These are phyloP conservation scores for Tragelaphus scriptus DNA, from an alignment of 2,113 vertebrate genomes.

Conservation along the genomic window DNA sequence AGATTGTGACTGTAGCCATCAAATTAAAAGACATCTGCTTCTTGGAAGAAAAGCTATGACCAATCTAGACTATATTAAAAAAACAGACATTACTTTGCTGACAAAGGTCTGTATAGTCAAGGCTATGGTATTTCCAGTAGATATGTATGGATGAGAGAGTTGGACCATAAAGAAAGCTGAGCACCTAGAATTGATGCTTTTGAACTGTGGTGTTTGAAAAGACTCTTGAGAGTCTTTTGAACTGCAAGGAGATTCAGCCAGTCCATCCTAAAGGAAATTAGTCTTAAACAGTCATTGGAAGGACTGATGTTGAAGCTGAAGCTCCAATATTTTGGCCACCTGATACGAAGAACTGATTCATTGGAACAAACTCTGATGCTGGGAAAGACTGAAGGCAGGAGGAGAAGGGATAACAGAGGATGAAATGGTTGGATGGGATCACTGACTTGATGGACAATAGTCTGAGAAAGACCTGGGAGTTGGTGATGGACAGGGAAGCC, in stretches of 20 bases:
- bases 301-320: not conserved
- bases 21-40: not conserved
- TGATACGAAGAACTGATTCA: not conserved
- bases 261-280: not conserved
- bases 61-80: not conserved
- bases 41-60: not conserved
- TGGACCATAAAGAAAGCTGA: not conserved
- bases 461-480: not conserved
- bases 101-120: not conserved
- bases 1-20: not conserved
- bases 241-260: not conserved
- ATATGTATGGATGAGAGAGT: not conserved
- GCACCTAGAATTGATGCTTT: not conserved
- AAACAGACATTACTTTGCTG: not conserved
- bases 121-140: not conserved
- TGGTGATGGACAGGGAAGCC: not conserved
- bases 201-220: not conserved
- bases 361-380: not conserved
- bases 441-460: not conserved
- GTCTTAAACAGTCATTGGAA: not conserved
- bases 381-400: not conserved
- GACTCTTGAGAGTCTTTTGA: not conserved
- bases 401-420: not conserved
- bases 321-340: not conserved
- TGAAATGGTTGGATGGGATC: not conserved